These are phyloP conservation scores for Hystrix brachyura DNA, from an alignment of 2,113 vertebrate genomes.

Conservation along the genomic window DNA sequence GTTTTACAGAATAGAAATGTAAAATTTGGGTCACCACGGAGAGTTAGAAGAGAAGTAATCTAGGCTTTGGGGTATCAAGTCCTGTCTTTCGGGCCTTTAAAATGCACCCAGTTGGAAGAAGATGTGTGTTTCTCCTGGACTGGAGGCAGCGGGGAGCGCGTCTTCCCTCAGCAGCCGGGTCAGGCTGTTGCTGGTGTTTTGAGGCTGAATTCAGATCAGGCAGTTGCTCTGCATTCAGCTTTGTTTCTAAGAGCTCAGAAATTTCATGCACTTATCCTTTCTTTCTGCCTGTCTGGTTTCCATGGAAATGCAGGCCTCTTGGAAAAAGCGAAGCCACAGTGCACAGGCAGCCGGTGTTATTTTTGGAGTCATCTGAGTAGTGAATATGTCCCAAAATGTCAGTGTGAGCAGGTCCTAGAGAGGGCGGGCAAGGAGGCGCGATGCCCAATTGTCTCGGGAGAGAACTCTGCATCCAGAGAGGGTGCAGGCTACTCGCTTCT, in stretches of 20 bases:
- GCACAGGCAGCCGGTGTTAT: slow-evolving; percentile 41
- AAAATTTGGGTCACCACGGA: not conserved
- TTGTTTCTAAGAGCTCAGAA: slow-evolving; percentile 65
- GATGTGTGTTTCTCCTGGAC: not conserved
- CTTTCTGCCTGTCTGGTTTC: slow-evolving; percentile 79
- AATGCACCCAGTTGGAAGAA: not conserved
- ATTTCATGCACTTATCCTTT: slow-evolving; percentile 69
- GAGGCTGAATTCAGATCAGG: slow-evolving; percentile 69
- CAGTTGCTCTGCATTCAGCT: slow-evolving; percentile 30
- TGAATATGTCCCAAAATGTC: slow-evolving; percentile 25
- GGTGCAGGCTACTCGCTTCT: not conserved
- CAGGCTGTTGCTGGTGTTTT: not conserved
- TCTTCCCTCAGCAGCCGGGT: not conserved
- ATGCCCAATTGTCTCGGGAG: not conserved
- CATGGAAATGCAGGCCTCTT: slow-evolving; percentile 78
- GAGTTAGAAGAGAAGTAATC: not conserved
- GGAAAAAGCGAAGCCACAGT: slow-evolving; percentile 34
- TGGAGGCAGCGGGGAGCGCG: not conserved
- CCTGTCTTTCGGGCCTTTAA: slow-evolving; percentile 4
- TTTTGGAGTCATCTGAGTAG: slow-evolving; percentile 65
- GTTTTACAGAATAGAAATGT: not conserved
- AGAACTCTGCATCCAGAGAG: not conserved
- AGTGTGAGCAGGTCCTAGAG: not conserved
- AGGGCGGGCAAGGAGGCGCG: too few relatives aligned
- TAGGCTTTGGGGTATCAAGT: not conserved